Evolutionary conservation across 2,888 invertebrate species (phyloP), one percentile per base, ranked within the genome.

Genomic region (Melikaiella ostensackeni): DNA sequence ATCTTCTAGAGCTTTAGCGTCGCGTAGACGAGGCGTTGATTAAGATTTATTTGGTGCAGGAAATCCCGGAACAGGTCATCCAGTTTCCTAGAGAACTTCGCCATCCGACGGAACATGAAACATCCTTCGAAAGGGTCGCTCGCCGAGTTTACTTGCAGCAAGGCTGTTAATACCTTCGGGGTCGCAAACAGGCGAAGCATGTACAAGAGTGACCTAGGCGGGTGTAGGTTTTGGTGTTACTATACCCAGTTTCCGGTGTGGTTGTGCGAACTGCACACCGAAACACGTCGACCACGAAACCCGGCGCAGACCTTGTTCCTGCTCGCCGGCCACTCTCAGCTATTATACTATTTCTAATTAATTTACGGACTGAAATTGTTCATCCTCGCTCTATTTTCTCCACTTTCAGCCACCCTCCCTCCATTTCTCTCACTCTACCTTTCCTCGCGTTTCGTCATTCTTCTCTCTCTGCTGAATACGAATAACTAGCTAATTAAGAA

Each of bases 311-410:
- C 79, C 75, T 78, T 79, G 82, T 81, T 80, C 82, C 77, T 83
- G 80, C 84, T 82, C 74, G 77, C 79, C 80, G 82, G 82, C 82
- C 82, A 83, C 84, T 85, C 83, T 82, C 82, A 81, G 80, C 84
- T 84, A 87, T 87, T 86, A 88, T 85, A 81, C 84, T 85, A 83
- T 86, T 85, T 85, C 86, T 87, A 87, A 88, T 88, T 88, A 88
- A 88, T 88, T 88, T 86, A 87, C 85, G 82, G 79, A 80, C 82
- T 78, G 83, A 83, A 84, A 84, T 82, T 84, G 84, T 80, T 80
- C 66, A 66, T 62, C 64, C 50, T 24, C 76, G 63, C 75, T 62
- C 64, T 75, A 59, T 66, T 66, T 66, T 66, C 66, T 66, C 46
- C 46, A 33, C 55, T 76, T 75, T 46, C 64, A 46, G 76, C 70